A percentile compares a stretch with the other conserved stretches of the same genome.
Conservation (phyloP, 2,113 vertebrate species). For the Bufo bufo region DNA sequence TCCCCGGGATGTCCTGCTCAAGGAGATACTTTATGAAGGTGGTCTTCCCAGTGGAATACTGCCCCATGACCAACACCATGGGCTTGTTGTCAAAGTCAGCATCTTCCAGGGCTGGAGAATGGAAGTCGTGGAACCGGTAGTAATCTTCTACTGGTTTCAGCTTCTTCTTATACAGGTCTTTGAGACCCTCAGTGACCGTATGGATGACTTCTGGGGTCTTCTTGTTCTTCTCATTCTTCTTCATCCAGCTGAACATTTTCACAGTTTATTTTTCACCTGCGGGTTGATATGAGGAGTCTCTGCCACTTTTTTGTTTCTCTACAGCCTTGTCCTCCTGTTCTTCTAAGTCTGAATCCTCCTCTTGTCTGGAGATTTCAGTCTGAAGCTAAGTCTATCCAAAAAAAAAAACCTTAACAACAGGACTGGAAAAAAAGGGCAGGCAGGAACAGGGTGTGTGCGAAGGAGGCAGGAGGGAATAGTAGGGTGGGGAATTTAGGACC, state of each 20-base stretch:
- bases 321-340: background rate
- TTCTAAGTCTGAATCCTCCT: background rate
- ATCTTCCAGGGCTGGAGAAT: conserved; percentile 85
- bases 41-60: conserved; percentile 93
- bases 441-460: conserved; percentile 56
- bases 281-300: background rate
- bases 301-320: background rate
- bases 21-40: conserved; percentile 93
- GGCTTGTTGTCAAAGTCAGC: conserved; percentile 93
- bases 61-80: conserved; percentile 92
- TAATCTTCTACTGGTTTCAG: conserved; percentile 86
- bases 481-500: conserved; percentile 40
- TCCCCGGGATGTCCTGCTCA: conserved; percentile 91
- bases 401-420: conserved; percentile 6
- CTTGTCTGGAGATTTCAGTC: conserved; percentile 22
- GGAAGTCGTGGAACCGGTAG: conserved; percentile 88
- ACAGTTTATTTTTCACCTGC: background rate
- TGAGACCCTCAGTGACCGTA: conserved; percentile 86
- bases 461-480: conserved; percentile 32
- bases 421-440: conserved; percentile 46
- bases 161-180: conserved; percentile 83
- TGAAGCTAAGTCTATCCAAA: conserved; percentile 28
- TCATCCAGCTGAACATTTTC: conserved; percentile 89
- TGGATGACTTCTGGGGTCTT: conserved; percentile 84
- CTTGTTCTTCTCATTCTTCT: conserved; percentile 76